These are phyloP conservation scores for Aphyosemion australe DNA, from an alignment of 2,113 vertebrate species.

Conservation along the genomic window DNA sequence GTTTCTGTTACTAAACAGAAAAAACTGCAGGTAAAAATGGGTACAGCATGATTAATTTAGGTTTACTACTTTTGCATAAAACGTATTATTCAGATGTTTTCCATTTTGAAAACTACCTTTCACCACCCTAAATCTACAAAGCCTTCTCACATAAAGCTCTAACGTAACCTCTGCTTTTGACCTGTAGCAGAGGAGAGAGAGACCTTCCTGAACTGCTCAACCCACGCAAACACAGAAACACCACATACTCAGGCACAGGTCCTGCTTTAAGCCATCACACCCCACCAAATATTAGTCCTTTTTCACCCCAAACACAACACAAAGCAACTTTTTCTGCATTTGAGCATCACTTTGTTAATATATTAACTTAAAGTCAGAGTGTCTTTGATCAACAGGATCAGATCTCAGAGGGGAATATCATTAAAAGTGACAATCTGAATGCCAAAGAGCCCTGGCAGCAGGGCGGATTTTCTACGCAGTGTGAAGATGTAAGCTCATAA, in stretches of 20 bases:
- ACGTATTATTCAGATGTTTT: no score
- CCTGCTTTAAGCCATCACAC: conserved; percentile 12
- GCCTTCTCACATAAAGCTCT: neutral
- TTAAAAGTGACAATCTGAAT: conserved; percentile 79
- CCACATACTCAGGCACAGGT: conserved; percentile 2
- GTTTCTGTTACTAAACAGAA: no score
- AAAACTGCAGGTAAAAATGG: no score
- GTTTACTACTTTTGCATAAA: no score
- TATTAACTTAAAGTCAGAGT: conserved; percentile 62
- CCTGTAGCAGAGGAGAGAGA: neutral
- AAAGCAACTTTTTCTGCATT: conserved; percentile 17
- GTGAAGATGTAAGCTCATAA: conserved; percentile 77
- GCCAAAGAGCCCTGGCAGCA: conserved; percentile 58
- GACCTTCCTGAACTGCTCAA: conserved; percentile 17
- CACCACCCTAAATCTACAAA: neutral
- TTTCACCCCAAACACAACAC: conserved; percentile 6
- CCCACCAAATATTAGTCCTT: conserved; percentile 1
- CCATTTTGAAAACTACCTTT: neutral
- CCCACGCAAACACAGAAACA: conserved; percentile 2
- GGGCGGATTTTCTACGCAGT: conserved; percentile 75
- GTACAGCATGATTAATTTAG: no score
- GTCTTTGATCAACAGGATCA: conserved; percentile 77
- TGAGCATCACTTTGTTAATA: conserved; percentile 53
- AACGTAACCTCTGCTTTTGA: neutral
- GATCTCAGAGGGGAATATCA: conserved; percentile 66